Evolutionary conservation across 53 echinoderm and acorn worm species (phyloP), one percentile per base, ranked within the genome.

Genomic region (Echinarachnius parma): DNA sequence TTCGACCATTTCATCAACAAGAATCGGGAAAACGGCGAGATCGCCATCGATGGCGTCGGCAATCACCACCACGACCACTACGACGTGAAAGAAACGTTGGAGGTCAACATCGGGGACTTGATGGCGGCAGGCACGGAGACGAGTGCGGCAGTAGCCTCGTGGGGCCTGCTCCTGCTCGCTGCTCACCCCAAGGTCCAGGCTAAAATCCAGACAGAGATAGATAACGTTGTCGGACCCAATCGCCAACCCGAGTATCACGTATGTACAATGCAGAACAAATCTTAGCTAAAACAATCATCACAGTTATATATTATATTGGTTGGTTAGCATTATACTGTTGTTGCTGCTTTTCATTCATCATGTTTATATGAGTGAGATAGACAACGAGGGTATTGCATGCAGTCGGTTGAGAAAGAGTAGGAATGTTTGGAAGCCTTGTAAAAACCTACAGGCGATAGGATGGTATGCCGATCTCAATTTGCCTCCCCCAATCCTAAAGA

Each of bases 111-210:
- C 52, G 52, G 52, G 10, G 52, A 50, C 20, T 19, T 50, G 52
- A 16, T 50, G 52, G 52, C 52, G 9, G 52, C 52, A 4, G 52
- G 52, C 10, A 50, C 52, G 9, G 52, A 50, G 52, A 50, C 52
- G 9, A 50, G 52, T 50, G 14, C 20, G 52, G 52, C 10, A 13
- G 52, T 50, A 4, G 52, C 52, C 4, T 50, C 52, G 52, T 50
- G 52, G 52, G 52, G 52, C 52, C 20, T 50, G 4, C 18, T 50
- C 11, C 52, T 50, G 9, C 52, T 50, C 20, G 52, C 52, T 19
- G 4, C 4, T 4, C 52, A 50, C 52, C 52, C 52, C 52, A 19
- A 50, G 16, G 52, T 50, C 4, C 52, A 50, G 20, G 52, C 4
- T 4, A 8, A n/a, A n/a, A 50, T 50, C 11, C 52, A 50, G 52